phyloP scores from a whole-genome alignment of 1,140 invertebrate species.

The Lethrus apterus region DNA sequence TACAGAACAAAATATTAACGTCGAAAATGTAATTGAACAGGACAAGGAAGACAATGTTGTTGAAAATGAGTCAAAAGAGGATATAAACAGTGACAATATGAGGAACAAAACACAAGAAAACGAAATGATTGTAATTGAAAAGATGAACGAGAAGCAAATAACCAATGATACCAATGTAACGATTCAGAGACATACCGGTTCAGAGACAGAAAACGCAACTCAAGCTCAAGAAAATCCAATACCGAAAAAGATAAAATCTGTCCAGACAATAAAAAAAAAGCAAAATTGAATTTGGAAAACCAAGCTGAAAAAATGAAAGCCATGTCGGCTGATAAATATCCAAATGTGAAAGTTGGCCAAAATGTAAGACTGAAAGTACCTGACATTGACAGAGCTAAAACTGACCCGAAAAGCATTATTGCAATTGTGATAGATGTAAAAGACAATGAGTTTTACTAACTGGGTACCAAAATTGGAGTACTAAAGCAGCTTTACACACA shows the following conservation, averaged over 20 bases:
- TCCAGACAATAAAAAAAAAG: background rate
- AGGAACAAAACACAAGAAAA: constrained; percentile 13
- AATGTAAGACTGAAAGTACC: constrained; percentile 15
- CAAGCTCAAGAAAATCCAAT: no score
- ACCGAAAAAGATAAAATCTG: no score
- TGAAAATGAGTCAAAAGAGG: constrained; percentile 6
- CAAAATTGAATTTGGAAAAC: background rate
- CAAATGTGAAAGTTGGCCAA: constrained; percentile 12
- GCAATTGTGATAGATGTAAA: constrained; percentile 8
- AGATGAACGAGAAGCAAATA: constrained; percentile 13
- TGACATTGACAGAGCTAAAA: constrained; percentile 15
- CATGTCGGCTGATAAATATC: constrained; percentile 11
- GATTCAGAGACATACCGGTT: constrained; percentile 4
- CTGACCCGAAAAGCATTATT: constrained; percentile 12
- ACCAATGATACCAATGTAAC: constrained; percentile 12
- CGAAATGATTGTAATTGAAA: constrained; percentile 10
- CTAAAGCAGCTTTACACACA: constrained; percentile 13
- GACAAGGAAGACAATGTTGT: background rate
- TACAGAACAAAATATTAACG: no score
- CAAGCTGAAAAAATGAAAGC: constrained; percentile 14
- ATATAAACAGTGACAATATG: constrained; percentile 11
- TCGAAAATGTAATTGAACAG: constrained; percentile 14
- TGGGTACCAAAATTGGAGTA: constrained; percentile 14
- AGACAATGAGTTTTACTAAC: constrained; percentile 9
- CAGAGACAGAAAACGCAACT: no score